These are phyloP conservation scores for Pachypanchax playfairii DNA, from an alignment of 2,113 vertebrate species.

Conservation along the genomic window DNA sequence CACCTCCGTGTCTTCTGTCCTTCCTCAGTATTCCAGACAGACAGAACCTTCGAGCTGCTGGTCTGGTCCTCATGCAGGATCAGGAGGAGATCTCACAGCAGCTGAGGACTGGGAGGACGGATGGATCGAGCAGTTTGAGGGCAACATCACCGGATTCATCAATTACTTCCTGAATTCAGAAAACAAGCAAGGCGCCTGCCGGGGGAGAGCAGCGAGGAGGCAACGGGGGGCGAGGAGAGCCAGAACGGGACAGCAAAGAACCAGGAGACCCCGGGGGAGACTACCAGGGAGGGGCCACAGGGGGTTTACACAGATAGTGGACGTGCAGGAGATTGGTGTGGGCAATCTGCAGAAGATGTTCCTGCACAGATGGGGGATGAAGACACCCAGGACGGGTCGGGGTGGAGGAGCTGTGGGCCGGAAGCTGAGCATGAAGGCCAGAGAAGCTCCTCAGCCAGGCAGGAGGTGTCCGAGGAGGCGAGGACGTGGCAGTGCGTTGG, in stretches of 20 bases:
- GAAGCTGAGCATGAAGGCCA: constrained; percentile 50
- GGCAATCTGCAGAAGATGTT: constrained; percentile 47
- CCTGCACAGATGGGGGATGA: constrained; percentile 38
- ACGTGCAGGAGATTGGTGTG: constrained; percentile 47
- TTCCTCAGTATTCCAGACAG: constrained; percentile 1
- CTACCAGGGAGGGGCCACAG: constrained; percentile 11
- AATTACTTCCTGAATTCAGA: constrained; percentile 66
- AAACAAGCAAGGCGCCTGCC: background rate
- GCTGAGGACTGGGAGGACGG: constrained; percentile 5
- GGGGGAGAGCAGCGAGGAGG: constrained; percentile 1
- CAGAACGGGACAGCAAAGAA: background rate
- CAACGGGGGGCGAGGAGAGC: constrained; percentile 10
- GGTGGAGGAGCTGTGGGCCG: constrained; percentile 72
- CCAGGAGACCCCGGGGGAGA: constrained; percentile 8
- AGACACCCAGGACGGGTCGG: constrained; percentile 41
- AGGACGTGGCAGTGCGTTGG: constrained; percentile 18
- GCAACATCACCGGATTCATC: constrained; percentile 77
- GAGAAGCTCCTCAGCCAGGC: constrained; percentile 33
- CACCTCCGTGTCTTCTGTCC: background rate
- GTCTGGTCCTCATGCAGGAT: background rate
- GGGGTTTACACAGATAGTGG: constrained; percentile 26
- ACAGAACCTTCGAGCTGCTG: constrained; percentile 5
- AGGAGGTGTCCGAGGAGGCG: constrained; percentile 23
- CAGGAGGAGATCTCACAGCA: background rate
- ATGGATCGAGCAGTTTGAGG: constrained; percentile 61